A percentile compares a stretch with the other conserved stretches of the same genome.
phyloP scores from a whole-genome alignment of 2,113 vertebrate species.

The Cyphomyrus discorhynchus region DNA sequence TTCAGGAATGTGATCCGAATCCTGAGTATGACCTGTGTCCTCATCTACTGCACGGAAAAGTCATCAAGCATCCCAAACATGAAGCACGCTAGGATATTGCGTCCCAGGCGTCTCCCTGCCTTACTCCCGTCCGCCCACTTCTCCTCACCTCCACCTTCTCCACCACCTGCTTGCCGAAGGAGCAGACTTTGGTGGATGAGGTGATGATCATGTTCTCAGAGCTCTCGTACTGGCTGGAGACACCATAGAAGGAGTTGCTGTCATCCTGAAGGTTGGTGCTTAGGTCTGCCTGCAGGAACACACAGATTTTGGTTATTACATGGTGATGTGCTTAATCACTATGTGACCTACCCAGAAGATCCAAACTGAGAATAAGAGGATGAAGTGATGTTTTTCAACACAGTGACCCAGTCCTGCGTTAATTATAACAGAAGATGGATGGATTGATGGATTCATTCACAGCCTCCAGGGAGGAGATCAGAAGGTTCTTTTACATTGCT shows the following conservation, averaged over 20 bases:
- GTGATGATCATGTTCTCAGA: constrained; percentile 90
- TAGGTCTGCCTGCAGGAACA: constrained; percentile 73
- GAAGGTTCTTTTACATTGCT: not conserved
- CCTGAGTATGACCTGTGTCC: not conserved
- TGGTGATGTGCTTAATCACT: not conserved
- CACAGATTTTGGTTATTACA: not conserved
- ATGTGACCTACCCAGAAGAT: not conserved
- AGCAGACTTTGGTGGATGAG: constrained; percentile 94
- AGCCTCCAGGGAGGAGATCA: not conserved
- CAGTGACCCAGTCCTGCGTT: not conserved
- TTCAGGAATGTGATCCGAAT: not conserved
- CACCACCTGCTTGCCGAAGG: constrained; percentile 94
- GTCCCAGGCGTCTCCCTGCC: not conserved
- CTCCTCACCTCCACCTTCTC: constrained; percentile 88
- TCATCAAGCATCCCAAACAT: not conserved
- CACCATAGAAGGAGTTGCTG: constrained; percentile 84
- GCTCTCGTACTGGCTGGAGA: constrained; percentile 92
- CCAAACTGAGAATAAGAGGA: not conserved
- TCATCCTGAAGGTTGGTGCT: constrained; percentile 84
- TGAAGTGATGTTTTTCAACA: not conserved
- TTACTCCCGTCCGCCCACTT: not conserved
- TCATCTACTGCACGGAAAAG: not conserved
- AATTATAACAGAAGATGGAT: not conserved
- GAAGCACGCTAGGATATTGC: not conserved
- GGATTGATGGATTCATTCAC: not conserved